These are phyloP conservation scores for Rhagologus leucostigma DNA, from an alignment of 2,113 vertebrate species.

Conservation along the genomic window DNA sequence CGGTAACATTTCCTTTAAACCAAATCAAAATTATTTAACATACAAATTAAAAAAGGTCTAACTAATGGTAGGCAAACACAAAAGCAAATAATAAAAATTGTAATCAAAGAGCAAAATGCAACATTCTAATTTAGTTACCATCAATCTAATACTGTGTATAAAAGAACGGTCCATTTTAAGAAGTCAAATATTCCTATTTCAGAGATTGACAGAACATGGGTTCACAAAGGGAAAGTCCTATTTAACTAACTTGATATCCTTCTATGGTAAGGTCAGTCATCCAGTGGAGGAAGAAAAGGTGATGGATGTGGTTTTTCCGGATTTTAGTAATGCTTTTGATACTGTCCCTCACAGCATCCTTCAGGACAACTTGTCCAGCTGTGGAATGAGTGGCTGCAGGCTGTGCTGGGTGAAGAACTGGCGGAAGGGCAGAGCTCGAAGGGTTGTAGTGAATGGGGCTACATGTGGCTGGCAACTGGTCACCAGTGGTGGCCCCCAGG, in stretches of 20 bases:
- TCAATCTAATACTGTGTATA: not conserved
- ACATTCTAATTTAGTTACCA: not conserved
- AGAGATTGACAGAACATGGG: not conserved
- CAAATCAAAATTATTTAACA: not conserved
- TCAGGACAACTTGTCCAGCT: not conserved
- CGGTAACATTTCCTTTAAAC: not conserved
- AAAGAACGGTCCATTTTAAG: not conserved
- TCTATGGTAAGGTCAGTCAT: not conserved
- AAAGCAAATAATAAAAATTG: not conserved
- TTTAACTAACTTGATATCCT: not conserved
- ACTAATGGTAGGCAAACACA: not conserved
- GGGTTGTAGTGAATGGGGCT: not conserved
- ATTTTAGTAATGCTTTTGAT: not conserved
- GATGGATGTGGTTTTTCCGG: accelerated
- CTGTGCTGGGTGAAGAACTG: not conserved
- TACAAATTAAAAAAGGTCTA: not conserved
- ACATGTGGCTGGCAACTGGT: too few relatives aligned
- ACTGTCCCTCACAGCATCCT: not conserved
- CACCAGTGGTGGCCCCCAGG: not conserved
- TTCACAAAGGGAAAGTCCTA: not conserved
- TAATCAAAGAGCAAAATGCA: not conserved
- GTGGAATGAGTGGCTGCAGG: not conserved
- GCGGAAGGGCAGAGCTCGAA: not conserved
- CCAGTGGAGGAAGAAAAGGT: not conserved
- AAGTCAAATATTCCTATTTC: not conserved